A percentile compares a stretch with the other conserved stretches of the same genome.
These are phyloP conservation scores for Steromphala cineraria DNA, from an alignment of 2,888 invertebrate species.

Conservation along the genomic window DNA sequence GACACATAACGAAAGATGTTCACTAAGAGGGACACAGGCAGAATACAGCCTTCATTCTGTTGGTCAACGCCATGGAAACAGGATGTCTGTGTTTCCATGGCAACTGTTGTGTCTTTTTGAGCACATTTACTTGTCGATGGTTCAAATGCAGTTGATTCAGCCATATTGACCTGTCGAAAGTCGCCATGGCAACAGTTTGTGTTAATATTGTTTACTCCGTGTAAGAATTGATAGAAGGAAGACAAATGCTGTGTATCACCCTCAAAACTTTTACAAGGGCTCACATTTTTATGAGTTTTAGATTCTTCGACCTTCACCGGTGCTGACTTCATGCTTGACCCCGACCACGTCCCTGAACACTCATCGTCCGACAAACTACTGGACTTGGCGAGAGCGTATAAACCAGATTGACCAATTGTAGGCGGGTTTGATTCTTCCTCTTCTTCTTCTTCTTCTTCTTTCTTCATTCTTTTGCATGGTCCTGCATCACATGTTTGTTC, in stretches of 20 bases:
- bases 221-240: background rate
- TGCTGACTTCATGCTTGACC: background rate
- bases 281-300: background rate
- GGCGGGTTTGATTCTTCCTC: background rate
- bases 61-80: background rate
- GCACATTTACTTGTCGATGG: background rate
- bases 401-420: background rate
- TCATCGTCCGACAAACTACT: background rate
- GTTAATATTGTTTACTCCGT: background rate
- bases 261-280: background rate
- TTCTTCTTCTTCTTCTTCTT: too few species aligned
- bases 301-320: background rate
- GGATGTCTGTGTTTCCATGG: background rate
- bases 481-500: too few species aligned
- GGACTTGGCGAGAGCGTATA: background rate
- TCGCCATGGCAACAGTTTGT: background rate
- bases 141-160: background rate
- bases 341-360: background rate
- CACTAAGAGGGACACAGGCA: constrained; percentile 42
- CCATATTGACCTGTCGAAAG: too few species aligned
- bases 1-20: constrained; percentile 44
- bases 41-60: background rate
- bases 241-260: background rate
- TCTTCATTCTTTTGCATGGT: too few species aligned
- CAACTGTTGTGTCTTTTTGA: background rate